Conservation (phyloP, 2,113 vertebrate species). For the Isichthys henryi region DNA sequence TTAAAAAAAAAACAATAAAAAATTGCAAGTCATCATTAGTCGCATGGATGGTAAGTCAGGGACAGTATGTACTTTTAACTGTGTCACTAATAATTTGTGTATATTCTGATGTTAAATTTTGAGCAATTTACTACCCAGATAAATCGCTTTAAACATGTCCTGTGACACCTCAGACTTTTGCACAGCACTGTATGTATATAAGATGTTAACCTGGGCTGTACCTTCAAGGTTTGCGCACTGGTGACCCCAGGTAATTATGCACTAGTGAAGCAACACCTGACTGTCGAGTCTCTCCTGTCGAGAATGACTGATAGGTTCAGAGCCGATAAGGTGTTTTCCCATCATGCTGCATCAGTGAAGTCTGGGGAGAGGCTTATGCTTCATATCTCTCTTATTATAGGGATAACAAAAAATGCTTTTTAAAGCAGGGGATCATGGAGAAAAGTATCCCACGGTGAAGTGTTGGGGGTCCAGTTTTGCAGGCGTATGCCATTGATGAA, state of each 20-base stretch:
- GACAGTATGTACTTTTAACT: background rate
- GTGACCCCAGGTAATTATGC: background rate
- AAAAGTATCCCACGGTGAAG: background rate
- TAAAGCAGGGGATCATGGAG: background rate
- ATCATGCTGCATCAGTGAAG: background rate
- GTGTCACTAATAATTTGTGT: background rate
- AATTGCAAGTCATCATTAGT: background rate
- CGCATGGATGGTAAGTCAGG: background rate
- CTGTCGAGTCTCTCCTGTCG: background rate
- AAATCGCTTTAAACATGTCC: background rate
- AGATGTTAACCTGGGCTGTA: background rate
- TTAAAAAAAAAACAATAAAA: background rate
- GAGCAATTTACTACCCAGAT: background rate
- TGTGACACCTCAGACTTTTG: background rate
- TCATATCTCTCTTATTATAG: background rate
- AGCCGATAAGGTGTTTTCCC: background rate
- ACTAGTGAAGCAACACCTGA: background rate
- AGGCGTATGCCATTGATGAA: background rate
- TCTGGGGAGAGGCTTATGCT: background rate
- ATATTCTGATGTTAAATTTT: background rate
- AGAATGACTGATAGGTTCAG: background rate
- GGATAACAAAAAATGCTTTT: background rate
- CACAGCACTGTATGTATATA: background rate
- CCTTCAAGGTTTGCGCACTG: background rate
- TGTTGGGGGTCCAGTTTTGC: background rate